Evolutionary conservation across 2,113 vertebrate genomes (phyloP), one percentile per base, ranked within the genome.

Genomic region (Platycercus adscitus): DNA sequence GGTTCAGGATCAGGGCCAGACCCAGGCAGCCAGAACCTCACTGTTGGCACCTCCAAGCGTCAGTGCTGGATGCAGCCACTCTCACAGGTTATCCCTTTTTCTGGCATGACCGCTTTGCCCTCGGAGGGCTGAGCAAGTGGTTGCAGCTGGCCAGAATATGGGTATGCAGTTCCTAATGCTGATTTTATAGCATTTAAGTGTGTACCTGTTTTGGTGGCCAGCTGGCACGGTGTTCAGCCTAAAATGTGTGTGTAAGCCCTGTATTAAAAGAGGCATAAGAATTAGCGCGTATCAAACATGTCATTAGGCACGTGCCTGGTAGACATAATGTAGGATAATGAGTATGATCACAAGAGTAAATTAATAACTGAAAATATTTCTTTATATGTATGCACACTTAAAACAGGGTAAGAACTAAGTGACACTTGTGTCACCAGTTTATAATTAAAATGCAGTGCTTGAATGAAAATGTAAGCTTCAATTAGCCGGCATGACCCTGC

Each of bases 351-450:
- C 81, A 91, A 70, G 96, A 94, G 93, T 95, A 95, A 95, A 95
- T 96, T 95, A 95, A 95, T 96, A 96, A 94, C 92, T 8, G 78
- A 95, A 95, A 92, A 92, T 93, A 95, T 93, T 96, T 96, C 56
- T 91, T 95, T 83, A 11, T 82, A 95, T 18, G 20, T 82, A 95
- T 91, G 96, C 97, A 88, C 81, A 81, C 92, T 94, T 97, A 95
- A 97, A 97, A 95, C 81, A 60, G 91, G 96, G n/a, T 56, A 94
- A 81, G 87, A 76, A 96, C 88, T 65, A 66, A 96, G 92, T 83
- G 69, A 97, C 97, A 97, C 88, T 97, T 89, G 24, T 94, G 95
- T 97, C 97, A 98, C 97, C 97, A 94, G 96, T 98, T 97, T 97
- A 88, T 97, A 97, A 97, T 96, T 95, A 96, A 96, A 96, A 91